These are phyloP conservation scores for Drosophila borborema DNA, from an alignment of 2,888 invertebrate genomes.

Conservation along the genomic window DNA sequence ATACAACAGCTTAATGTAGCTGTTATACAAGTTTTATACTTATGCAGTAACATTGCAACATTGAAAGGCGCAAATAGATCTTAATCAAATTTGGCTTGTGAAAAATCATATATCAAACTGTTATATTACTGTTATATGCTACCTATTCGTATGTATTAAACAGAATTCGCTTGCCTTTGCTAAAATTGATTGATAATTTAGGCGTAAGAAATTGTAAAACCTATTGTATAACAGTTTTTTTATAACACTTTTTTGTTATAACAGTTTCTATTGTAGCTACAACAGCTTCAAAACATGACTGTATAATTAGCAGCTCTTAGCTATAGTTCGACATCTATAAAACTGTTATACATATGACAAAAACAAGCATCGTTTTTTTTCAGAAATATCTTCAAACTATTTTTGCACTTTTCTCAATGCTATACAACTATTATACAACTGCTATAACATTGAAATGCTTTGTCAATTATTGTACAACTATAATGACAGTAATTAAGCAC, in stretches of 20 bases:
- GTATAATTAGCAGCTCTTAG: not conserved
- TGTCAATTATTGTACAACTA: conserved; percentile 18
- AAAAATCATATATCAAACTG: not conserved
- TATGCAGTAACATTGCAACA: too few species aligned
- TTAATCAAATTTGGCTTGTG: not conserved
- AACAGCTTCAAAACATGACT: too few species aligned
- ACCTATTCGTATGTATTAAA: not conserved
- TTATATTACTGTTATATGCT: conserved; percentile 27
- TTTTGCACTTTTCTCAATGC: not conserved
- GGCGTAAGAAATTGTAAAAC: not conserved
- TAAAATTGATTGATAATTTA: not conserved
- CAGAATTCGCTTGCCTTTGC: not conserved
- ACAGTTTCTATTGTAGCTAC: conserved; percentile 9
- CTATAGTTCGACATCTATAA: not conserved
- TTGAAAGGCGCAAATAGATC: not conserved
- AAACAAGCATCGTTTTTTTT: not conserved
- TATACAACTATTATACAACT: not conserved
- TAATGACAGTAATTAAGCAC: conserved; percentile 9
- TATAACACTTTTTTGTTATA: too few species aligned
- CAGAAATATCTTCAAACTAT: not conserved
- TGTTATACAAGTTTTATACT: too few species aligned
- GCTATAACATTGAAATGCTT: not conserved
- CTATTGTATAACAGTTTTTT: too few species aligned
- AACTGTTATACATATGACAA: not conserved
- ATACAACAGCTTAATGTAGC: not conserved